Conservation (phyloP, 1,140 invertebrate species). For the Apis florea region DNA sequence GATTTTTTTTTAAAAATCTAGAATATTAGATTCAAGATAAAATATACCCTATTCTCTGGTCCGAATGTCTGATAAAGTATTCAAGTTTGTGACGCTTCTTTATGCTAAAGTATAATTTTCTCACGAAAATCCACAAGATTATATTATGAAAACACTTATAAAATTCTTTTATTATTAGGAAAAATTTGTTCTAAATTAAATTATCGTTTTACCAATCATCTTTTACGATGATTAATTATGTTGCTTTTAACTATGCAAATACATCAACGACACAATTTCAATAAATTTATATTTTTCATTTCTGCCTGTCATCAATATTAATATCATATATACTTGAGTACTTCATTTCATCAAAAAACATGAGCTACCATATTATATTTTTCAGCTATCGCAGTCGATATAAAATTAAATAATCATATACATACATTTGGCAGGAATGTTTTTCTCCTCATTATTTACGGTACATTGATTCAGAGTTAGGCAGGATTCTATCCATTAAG, state of each 20-base stretch:
- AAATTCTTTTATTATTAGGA: slow-evolving; percentile 9
- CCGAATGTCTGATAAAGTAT: slow-evolving; percentile 20
- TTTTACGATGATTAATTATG: background rate
- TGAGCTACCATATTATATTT: background rate
- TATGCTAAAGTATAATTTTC: background rate
- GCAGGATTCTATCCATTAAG: background rate
- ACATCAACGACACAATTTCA: background rate
- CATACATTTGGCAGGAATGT: slow-evolving; percentile 44
- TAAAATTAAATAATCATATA: slow-evolving; percentile 36
- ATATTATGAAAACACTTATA: background rate
- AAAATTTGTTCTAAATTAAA: slow-evolving; percentile 21
- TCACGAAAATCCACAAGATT: background rate
- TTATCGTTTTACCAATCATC: background rate
- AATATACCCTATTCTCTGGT: slow-evolving; percentile 43
- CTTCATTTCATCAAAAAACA: background rate
- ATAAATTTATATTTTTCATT: background rate
- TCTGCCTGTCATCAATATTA: background rate
- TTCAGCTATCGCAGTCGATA: slow-evolving; percentile 12
- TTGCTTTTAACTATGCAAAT: background rate
- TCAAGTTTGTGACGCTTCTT: background rate
- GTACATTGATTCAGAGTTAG: slow-evolving; percentile 17
- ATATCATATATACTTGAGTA: background rate
- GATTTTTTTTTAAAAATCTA: background rate
- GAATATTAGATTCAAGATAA: slow-evolving; percentile 22
- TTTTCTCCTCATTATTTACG: slow-evolving; percentile 24